Evolutionary conservation across 2,888 invertebrate species (phyloP), one percentile per base, ranked within the genome.

Genomic region (Lochmaea capreae): DNA sequence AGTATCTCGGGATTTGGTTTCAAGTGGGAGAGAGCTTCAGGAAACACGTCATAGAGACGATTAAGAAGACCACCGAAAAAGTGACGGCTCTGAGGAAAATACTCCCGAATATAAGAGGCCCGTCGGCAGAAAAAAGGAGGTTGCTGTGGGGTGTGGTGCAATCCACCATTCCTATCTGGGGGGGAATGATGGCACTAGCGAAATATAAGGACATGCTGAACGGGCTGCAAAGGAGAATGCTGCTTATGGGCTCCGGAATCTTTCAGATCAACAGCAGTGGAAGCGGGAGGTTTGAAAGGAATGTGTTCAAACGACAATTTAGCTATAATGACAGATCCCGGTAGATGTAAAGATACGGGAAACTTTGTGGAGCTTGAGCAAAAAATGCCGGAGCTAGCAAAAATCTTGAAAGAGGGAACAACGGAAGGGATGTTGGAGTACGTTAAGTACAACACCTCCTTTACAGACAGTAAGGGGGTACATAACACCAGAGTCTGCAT

Each of bases 361-460:
- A 49, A 49, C n/a, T 49, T 49, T n/a, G 49, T 14, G 49, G 49
- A 49, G n/a, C 49, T 49, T 2, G 49, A 49, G 49, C 49, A 49
- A n/a, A 49, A 49, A 49, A 49, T 49, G 49, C 49, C 49, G 49
- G 49, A 49, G 49, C 11, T 49, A 49, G 11, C 49, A n/a, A 49
- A n/a, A 49, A 49, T 49, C n/a, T n/a, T 12, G 49, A 49, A 49
- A n/a, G 49, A 49, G 11, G 49, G 49, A 49, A 49, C 49, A 49
- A 49, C 49, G 49, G 49, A 49, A 49, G 49, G 49, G 49, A n/a
- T 14, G 49, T n/a, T 49, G 49, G 49, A 49, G n/a, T 49, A 49
- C 49, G 49, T 49, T 49, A 49, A 49, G n/a, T 49, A 49, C n/a
- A 49, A 49, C n/a, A 49, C 49, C n/a, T 49, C 49, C 11, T 49